Evolutionary conservation across 2,888 invertebrate species (phyloP).

Genomic region (Tipula helvola): DNA sequence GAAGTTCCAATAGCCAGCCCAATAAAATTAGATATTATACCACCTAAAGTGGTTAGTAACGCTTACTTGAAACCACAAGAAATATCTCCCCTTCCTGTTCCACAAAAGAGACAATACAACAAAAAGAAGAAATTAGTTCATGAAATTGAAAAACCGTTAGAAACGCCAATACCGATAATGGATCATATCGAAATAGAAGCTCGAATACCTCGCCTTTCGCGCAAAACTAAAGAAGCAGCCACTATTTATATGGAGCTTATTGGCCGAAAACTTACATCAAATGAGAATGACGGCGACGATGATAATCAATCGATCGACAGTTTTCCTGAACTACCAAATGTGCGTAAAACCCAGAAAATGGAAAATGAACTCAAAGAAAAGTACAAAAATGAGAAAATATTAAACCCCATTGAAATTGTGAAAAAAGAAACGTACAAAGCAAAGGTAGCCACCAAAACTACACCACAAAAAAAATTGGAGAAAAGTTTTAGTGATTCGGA

Average conservation of each 20-base stretch:
- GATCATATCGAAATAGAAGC: conserved; percentile 19
- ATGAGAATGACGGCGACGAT: conserved; percentile 48
- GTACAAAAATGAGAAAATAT: conserved; percentile 15
- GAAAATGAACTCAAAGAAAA: conserved; percentile 42
- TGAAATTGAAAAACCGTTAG: conserved; percentile 5
- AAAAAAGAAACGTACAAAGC: conserved; percentile 19
- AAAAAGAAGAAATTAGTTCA: conserved; percentile 15
- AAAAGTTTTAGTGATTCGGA: conserved; percentile 49
- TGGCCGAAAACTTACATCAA: conserved; percentile 52
- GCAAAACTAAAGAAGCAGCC: conserved; percentile 65
- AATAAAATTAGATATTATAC: conserved; percentile 27
- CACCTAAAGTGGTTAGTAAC: neutral
- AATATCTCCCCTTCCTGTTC: neutral
- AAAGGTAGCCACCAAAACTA: neutral
- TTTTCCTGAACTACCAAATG: conserved; percentile 53
- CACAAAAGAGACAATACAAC: neutral
- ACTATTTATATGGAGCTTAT: conserved; percentile 62
- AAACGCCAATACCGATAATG: conserved; percentile 14
- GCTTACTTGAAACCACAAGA: neutral
- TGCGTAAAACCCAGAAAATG: conserved; percentile 45
- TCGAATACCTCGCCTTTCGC: conserved; percentile 38
- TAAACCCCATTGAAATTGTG: conserved; percentile 20
- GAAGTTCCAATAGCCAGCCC: conserved; percentile 21
- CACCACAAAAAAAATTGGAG: conserved; percentile 22
- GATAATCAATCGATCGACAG: conserved; percentile 51